These are phyloP conservation scores for Cryptotermes secundus DNA, from an alignment of 1,140 invertebrate genomes.

Conservation along the genomic window DNA sequence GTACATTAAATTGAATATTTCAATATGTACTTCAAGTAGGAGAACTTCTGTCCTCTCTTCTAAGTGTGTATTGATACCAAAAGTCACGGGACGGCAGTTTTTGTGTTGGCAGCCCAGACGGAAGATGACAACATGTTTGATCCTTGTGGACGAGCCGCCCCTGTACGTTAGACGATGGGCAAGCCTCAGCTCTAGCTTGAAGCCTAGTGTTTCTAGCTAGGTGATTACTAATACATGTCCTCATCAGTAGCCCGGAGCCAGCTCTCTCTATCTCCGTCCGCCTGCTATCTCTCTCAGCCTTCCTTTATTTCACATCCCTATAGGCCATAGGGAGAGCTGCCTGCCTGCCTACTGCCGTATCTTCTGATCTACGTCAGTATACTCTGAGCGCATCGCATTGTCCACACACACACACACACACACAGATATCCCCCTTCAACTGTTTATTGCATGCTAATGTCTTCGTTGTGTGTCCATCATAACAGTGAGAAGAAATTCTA, in stretches of 20 bases:
- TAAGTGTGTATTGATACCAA: too few species aligned
- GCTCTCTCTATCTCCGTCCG: neutral
- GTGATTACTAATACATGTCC: constrained; percentile 19
- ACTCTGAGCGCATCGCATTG: neutral
- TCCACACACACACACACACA: neutral
- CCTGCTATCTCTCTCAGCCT: neutral
- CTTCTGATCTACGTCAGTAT: constrained; percentile 2
- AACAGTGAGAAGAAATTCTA: too few species aligned
- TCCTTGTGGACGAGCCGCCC: neutral
- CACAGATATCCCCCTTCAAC: too few species aligned
- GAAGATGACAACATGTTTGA: too few species aligned
- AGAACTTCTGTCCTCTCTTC: too few species aligned
- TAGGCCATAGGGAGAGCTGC: neutral
- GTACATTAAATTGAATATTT: too few species aligned
- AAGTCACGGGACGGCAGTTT: too few species aligned
- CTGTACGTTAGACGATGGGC: neutral
- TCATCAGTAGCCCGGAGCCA: constrained; percentile 6
- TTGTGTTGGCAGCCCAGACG: too few species aligned
- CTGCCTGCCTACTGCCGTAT: neutral
- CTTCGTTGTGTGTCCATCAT: too few species aligned
- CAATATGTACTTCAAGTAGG: too few species aligned
- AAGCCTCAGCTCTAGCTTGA: neutral
- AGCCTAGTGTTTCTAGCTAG: neutral
- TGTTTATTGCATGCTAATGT: too few species aligned
- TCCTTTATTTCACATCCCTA: constrained; percentile 19